These are phyloP conservation scores for Probaryconus sp. DNA, from an alignment of 1,140 invertebrate genomes.

Conservation along the genomic window DNA sequence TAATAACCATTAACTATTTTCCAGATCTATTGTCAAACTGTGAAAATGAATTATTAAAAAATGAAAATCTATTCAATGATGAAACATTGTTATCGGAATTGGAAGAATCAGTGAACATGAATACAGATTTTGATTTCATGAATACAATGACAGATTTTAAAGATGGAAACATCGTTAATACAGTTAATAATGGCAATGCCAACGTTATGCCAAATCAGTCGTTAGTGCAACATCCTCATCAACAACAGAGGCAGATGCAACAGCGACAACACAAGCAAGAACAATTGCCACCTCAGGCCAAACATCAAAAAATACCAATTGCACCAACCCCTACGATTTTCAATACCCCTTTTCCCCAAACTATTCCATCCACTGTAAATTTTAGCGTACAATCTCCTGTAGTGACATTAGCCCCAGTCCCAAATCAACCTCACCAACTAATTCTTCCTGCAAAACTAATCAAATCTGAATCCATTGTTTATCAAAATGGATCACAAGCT, in stretches of 20 bases:
- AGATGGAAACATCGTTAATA: constrained; percentile 52
- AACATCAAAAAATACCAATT: constrained; percentile 65
- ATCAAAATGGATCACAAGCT: constrained; percentile 69
- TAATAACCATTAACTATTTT: constrained; percentile 29
- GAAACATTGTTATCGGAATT: constrained; percentile 71
- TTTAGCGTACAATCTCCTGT: constrained; percentile 74
- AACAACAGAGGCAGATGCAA: constrained; percentile 23
- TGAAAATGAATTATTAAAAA: constrained; percentile 74
- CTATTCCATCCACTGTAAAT: constrained; percentile 73
- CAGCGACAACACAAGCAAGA: constrained; percentile 39
- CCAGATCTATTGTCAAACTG: constrained; percentile 73
- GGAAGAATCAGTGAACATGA: constrained; percentile 69
- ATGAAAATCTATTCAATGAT: constrained; percentile 72
- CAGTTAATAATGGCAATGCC: constrained; percentile 52
- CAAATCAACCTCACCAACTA: constrained; percentile 70
- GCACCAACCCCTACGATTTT: constrained; percentile 67
- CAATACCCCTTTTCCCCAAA: constrained; percentile 66
- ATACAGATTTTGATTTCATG: constrained; percentile 72
- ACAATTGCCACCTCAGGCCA: constrained; percentile 39
- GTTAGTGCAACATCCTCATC: constrained; percentile 37
- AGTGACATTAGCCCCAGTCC: constrained; percentile 72
- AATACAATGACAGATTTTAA: constrained; percentile 61
- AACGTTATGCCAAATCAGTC: constrained; percentile 30
- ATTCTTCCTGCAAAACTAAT: constrained; percentile 75
- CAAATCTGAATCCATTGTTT: constrained; percentile 75